A percentile compares a stretch with the other conserved stretches of the same genome.
Evolutionary conservation across 2,888 invertebrate species (phyloP).

Genomic region (Therioaphis trifolii): DNA sequence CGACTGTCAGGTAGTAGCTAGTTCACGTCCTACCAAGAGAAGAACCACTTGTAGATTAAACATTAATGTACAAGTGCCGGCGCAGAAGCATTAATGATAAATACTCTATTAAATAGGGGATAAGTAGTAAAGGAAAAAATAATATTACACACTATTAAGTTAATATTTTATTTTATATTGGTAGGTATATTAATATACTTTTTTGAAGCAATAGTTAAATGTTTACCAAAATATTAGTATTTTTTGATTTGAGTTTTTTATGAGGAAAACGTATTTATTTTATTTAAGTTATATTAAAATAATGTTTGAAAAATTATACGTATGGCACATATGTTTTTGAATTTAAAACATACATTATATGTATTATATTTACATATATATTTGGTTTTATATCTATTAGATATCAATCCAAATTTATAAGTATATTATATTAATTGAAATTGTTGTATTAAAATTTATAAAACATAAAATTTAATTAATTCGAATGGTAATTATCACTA

Average conservation of each 20-base stretch:
- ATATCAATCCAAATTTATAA: too few species aligned
- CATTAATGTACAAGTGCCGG: constrained; percentile 40
- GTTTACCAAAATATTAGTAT: not conserved
- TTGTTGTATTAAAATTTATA: too few species aligned
- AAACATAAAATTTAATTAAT: too few species aligned
- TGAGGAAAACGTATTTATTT: not conserved
- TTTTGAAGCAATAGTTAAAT: too few species aligned
- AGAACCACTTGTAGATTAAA: constrained; percentile 64
- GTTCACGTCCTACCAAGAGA: constrained; percentile 51
- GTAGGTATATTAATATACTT: too few species aligned
- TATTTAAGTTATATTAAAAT: not conserved
- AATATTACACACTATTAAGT: not conserved
- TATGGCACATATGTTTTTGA: too few species aligned
- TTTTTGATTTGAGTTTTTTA: not conserved
- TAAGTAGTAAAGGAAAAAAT: not conserved
- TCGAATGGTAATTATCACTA: too few species aligned
- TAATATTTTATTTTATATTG: not conserved
- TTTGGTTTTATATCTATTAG: too few species aligned
- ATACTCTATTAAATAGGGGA: not conserved
- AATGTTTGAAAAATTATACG: not conserved
- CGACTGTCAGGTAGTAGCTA: constrained; percentile 55
- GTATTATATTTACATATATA: too few species aligned
- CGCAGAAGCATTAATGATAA: constrained; percentile 42
- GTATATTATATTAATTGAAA: too few species aligned
- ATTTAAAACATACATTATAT: too few species aligned